A percentile compares a stretch with the other conserved stretches of the same genome.
These are phyloP conservation scores for Yponomeuta cagnagella DNA, from an alignment of 2,888 invertebrate genomes.

Conservation along the genomic window DNA sequence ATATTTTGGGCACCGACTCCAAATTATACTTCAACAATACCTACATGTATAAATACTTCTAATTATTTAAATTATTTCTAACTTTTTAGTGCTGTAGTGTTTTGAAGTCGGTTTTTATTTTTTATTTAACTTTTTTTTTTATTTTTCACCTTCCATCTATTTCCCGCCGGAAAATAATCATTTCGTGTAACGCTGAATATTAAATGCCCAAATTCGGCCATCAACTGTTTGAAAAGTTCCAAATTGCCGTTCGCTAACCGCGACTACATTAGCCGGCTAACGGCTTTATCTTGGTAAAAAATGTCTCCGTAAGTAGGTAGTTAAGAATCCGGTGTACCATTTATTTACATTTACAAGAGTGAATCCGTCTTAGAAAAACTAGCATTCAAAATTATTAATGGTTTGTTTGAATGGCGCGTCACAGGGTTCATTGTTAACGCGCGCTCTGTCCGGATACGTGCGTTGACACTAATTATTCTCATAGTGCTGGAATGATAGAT, in stretches of 20 bases:
- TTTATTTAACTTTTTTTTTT: too few relatives aligned
- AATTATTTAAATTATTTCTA: too few relatives aligned
- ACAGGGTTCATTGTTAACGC: slow-evolving; percentile 66
- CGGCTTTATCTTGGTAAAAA: slow-evolving; percentile 51
- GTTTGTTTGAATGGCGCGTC: slow-evolving; percentile 73
- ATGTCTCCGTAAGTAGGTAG: slow-evolving; percentile 70
- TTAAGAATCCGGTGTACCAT: slow-evolving; percentile 68
- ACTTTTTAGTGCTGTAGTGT: too few relatives aligned
- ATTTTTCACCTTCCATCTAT: neutral
- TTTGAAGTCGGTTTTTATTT: too few relatives aligned
- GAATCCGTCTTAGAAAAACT: slow-evolving; percentile 68
- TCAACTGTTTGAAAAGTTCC: slow-evolving; percentile 11
- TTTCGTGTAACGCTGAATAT: neutral
- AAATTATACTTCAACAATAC: too few relatives aligned
- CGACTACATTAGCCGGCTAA: slow-evolving; percentile 46
- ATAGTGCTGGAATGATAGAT: slow-evolving; percentile 74
- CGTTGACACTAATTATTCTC: slow-evolving; percentile 75
- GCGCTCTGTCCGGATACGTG: slow-evolving; percentile 65
- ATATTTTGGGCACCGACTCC: too few relatives aligned
- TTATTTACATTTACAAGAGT: slow-evolving; percentile 73
- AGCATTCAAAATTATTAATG: slow-evolving; percentile 73
- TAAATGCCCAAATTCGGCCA: neutral
- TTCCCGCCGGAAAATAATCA: neutral
- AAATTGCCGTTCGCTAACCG: slow-evolving; percentile 30
- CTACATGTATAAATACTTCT: too few relatives aligned